A percentile compares a stretch with the other conserved stretches of the same genome.
phyloP scores from a whole-genome alignment of 2,113 vertebrate species.

The Podocnemis expansa region DNA sequence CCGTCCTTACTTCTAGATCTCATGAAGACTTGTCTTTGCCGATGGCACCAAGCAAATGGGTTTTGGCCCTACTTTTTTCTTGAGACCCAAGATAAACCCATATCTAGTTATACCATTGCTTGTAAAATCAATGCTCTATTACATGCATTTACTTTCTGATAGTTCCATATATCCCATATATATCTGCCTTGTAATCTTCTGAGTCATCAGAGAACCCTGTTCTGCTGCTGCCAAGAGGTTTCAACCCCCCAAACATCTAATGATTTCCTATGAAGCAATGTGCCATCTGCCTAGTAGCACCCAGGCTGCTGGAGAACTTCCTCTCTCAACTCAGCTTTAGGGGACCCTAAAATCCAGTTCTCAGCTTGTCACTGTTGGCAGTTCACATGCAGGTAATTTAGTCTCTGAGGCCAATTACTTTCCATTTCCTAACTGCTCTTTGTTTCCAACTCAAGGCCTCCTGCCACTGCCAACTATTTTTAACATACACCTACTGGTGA shows the following conservation, averaged over 20 bases:
- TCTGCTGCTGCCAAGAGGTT: not conserved
- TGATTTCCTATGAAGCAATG: not conserved
- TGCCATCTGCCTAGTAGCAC: not conserved
- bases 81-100: not conserved
- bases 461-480: not conserved
- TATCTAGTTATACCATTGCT: not conserved
- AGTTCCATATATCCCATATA: rapidly evolving
- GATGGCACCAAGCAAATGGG: not conserved
- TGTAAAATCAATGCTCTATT: not conserved
- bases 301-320: not conserved
- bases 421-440: not conserved
- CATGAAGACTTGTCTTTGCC: not conserved
- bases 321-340: rapidly evolving
- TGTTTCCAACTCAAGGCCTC: not conserved
- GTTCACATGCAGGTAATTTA: not conserved
- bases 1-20: not conserved
- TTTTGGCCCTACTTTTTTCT: not conserved
- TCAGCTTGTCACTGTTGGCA: not conserved
- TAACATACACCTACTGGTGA: not conserved
- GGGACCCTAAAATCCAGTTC: not conserved
- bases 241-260: not conserved
- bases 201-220: not conserved
- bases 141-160: not conserved
- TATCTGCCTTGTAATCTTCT: not conserved
- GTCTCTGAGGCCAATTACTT: rapidly evolving